Percentiles rank a stretch among this genome's conserved stretches.
These are phyloP conservation scores for Timema podura DNA, from an alignment of 2,888 invertebrate species.

Conservation along the genomic window DNA sequence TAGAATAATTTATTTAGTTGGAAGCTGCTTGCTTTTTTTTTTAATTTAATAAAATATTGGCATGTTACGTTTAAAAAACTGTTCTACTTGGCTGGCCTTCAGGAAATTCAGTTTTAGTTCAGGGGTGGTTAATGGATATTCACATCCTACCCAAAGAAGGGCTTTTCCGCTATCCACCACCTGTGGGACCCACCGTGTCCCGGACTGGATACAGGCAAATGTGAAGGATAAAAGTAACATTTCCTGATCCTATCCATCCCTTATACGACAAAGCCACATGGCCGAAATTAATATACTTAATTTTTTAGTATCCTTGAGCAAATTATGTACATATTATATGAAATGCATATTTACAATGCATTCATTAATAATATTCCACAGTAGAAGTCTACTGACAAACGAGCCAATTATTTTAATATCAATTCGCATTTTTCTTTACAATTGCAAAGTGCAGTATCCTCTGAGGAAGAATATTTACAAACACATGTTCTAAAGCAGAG, in stretches of 20 bases:
- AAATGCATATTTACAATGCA: not conserved
- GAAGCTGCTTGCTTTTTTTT: too few relatives aligned
- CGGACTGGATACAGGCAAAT: not conserved
- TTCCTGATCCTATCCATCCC: conserved; percentile 4
- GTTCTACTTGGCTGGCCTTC: too few relatives aligned
- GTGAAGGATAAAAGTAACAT: not conserved
- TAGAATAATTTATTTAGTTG: too few relatives aligned
- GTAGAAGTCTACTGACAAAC: not conserved
- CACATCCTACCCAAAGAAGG: too few relatives aligned
- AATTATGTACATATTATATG: not conserved
- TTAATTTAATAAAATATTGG: too few relatives aligned
- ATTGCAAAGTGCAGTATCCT: not conserved
- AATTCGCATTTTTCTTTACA: conserved; percentile 1
- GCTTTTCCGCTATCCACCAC: not conserved
- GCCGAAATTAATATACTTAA: not conserved
- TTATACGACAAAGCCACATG: not conserved
- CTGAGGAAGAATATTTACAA: conserved; percentile 8
- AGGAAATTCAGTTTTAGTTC: too few relatives aligned
- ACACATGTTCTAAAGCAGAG: conserved; percentile 6
- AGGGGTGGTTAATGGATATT: too few relatives aligned
- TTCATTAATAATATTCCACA: not conserved
- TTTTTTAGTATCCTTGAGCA: not conserved
- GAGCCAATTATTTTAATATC: not conserved
- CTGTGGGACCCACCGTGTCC: not conserved
- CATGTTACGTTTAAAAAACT: too few relatives aligned